These are phyloP conservation scores for Anagyrus pseudococci DNA, from an alignment of 2,888 invertebrate species.

Conservation along the genomic window DNA sequence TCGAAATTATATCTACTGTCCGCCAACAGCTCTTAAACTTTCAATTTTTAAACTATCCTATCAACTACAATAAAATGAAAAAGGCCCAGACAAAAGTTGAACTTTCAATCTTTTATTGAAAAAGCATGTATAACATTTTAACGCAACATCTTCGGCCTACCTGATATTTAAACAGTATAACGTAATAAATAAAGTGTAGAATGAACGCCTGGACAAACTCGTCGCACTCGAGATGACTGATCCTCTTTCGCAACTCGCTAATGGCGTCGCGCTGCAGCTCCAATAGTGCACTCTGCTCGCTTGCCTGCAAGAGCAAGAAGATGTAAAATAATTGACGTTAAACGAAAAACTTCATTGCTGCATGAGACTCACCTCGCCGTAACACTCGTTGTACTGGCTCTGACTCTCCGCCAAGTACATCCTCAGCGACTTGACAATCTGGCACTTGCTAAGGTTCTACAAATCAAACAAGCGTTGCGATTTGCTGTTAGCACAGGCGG, in stretches of 20 bases:
- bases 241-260: slow-evolving; percentile 47
- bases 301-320: slow-evolving; percentile 47
- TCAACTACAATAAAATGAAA: no score
- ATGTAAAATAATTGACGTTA: slow-evolving; percentile 9
- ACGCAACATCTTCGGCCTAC: slow-evolving; percentile 40
- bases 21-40: no score
- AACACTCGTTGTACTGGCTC: slow-evolving; percentile 55
- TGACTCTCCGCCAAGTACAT: slow-evolving; percentile 51
- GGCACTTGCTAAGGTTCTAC: slow-evolving; percentile 49
- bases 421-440: slow-evolving; percentile 48
- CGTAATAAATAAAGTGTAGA: slow-evolving; percentile 50
- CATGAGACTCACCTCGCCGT: slow-evolving; percentile 53
- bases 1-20: no score
- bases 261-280: slow-evolving; percentile 54
- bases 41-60: no score
- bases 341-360: background rate
- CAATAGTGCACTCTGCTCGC: slow-evolving; percentile 51
- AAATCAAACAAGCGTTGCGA: slow-evolving; percentile 37
- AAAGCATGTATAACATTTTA: slow-evolving; percentile 12
- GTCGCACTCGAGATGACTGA: slow-evolving; percentile 45
- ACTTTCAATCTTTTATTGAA: background rate
- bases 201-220: slow-evolving; percentile 43
- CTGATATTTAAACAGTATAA: slow-evolving; percentile 51
- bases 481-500: background rate
- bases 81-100: no score